These are phyloP conservation scores for Pomatostomus ruficeps DNA, from an alignment of 2,113 vertebrate species.

Conservation along the genomic window DNA sequence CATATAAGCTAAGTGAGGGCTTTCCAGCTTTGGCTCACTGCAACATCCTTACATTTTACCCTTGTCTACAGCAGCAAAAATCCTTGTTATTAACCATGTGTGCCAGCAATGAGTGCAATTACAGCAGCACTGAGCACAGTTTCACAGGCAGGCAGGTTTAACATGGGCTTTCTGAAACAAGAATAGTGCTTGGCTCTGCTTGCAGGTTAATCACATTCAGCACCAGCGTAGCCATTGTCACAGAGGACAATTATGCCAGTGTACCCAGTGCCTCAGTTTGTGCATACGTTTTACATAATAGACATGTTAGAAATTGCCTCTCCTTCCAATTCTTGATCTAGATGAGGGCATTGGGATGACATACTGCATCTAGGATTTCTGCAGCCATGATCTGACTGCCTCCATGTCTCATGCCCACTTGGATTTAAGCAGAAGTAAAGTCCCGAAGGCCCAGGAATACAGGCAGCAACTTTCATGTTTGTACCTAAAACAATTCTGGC, in stretches of 20 bases:
- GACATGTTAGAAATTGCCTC: not conserved
- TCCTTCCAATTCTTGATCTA: not conserved
- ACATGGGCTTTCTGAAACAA: not conserved
- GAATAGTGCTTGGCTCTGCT: constrained; percentile 18
- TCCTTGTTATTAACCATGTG: not conserved
- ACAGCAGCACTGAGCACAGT: not conserved
- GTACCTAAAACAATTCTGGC: not conserved
- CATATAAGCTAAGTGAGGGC: not conserved
- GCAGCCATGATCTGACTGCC: not conserved
- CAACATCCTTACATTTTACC: not conserved
- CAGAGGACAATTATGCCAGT: not conserved
- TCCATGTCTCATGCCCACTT: not conserved
- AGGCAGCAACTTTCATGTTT: not conserved
- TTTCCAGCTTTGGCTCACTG: not conserved
- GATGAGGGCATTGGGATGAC: not conserved
- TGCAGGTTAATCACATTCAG: constrained; percentile 27
- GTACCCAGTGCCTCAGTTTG: not conserved
- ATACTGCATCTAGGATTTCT: not conserved
- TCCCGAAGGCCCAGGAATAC: not conserved
- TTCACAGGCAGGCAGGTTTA: constrained; percentile 8
- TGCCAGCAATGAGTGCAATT: constrained; percentile 1
- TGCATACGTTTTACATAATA: constrained; percentile 5
- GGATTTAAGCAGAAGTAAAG: not conserved
- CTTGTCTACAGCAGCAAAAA: not conserved
- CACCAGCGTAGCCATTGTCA: not conserved